Conservation (phyloP, 2,113 vertebrate species). For the Piliocolobus tephrosceles region DNA sequence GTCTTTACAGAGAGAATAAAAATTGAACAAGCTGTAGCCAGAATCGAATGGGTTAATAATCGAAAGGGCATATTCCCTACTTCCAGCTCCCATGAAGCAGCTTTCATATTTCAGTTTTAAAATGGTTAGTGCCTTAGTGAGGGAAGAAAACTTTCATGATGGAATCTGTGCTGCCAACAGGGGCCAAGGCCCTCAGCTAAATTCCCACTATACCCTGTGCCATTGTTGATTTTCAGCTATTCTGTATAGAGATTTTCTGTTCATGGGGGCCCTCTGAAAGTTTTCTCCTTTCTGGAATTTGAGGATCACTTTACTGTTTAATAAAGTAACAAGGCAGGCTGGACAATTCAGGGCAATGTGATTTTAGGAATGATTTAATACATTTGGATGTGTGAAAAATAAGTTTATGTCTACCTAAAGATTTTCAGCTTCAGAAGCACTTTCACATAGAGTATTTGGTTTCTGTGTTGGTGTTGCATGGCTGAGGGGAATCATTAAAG, state of each 20-base stretch:
- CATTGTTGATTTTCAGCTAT: neutral
- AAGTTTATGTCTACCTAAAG: neutral
- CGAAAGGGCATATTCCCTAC: neutral
- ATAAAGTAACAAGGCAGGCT: neutral
- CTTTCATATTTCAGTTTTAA: conserved; percentile 9
- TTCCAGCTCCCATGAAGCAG: neutral
- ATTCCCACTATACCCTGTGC: neutral
- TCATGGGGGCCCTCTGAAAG: neutral
- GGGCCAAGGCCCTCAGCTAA: neutral
- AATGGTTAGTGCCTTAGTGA: neutral
- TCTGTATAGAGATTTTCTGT: neutral
- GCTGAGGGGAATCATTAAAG: neutral
- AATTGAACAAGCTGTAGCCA: neutral
- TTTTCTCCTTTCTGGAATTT: neutral
- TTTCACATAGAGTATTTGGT: neutral
- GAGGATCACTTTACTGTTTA: neutral
- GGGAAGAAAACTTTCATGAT: neutral
- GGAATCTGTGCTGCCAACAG: neutral
- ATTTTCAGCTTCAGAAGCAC: neutral
- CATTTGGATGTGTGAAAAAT: neutral
- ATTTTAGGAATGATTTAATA: conserved; percentile 15
- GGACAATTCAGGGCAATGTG: neutral
- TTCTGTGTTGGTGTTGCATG: neutral
- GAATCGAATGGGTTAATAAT: neutral
- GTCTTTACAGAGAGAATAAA: neutral